These are phyloP conservation scores for Nemopilema nomurai DNA, from an alignment of 30 jellyfish, hydroid and myxozoan species.

Conservation along the genomic window DNA sequence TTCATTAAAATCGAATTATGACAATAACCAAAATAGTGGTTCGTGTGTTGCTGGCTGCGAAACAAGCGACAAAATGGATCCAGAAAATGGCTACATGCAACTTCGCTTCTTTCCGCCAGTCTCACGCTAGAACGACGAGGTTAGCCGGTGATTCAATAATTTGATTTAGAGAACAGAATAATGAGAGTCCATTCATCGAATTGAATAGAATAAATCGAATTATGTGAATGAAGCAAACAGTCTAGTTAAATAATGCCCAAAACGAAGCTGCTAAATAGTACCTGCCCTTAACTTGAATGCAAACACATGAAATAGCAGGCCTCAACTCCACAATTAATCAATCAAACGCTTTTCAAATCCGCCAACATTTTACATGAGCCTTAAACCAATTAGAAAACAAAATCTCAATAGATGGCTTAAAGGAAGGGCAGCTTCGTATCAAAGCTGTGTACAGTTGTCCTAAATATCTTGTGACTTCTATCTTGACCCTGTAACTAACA, in stretches of 20 bases:
- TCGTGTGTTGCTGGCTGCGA: too few species aligned
- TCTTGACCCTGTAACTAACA: too few species aligned
- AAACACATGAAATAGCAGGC: neutral
- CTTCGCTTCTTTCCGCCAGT: neutral
- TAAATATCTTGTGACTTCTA: too few species aligned
- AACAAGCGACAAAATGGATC: neutral
- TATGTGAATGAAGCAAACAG: neutral
- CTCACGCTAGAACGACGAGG: neutral
- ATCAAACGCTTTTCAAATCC: neutral
- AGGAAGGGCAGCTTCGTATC: neutral
- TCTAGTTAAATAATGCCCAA: neutral
- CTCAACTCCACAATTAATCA: neutral
- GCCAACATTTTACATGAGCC: neutral
- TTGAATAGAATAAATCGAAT: neutral
- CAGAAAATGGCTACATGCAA: neutral
- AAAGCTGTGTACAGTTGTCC: neutral
- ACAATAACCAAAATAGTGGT: too few species aligned
- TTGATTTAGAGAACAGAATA: conserved; percentile 9
- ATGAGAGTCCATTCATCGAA: conserved; percentile 54
- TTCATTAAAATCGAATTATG: too few species aligned
- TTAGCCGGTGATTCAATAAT: neutral
- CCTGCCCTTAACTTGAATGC: neutral
- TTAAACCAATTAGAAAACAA: neutral
- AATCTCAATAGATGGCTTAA: neutral
- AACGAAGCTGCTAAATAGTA: neutral